phyloP scores from a whole-genome alignment of 2,888 invertebrate species.

The Corbicula japonica region DNA sequence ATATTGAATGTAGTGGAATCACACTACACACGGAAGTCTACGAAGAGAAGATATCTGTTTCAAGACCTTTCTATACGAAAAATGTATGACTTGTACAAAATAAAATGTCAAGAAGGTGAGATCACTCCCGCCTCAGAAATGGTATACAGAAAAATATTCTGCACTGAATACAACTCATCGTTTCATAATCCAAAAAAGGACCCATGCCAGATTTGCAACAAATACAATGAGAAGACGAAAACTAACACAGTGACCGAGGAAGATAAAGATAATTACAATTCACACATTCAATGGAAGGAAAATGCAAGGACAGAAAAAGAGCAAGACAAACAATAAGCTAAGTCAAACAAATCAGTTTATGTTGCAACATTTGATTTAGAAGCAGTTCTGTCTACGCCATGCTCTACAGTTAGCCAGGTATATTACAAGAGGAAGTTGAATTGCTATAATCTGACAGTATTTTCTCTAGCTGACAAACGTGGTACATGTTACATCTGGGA shows the following conservation, averaged over 20 bases:
- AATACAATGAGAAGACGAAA: constrained; percentile 24
- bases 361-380: constrained; percentile 44
- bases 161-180: constrained; percentile 39
- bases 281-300: constrained; percentile 27
- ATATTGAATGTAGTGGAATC: constrained; percentile 31
- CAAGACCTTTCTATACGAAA: constrained; percentile 18
- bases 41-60: constrained; percentile 10
- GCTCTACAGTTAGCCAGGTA: constrained; percentile 34
- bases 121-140: neutral
- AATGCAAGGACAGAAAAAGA: constrained; percentile 29
- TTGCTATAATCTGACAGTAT: constrained; percentile 45
- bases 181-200: constrained; percentile 58
- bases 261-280: neutral
- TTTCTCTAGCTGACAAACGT: constrained; percentile 27
- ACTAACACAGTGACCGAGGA: constrained; percentile 1
- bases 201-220: constrained; percentile 37
- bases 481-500: constrained; percentile 39
- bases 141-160: constrained; percentile 45
- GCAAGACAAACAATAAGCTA: constrained; percentile 20
- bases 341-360: constrained; percentile 17
- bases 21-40: constrained; percentile 23
- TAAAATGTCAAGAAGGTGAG: neutral
- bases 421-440: constrained; percentile 47
- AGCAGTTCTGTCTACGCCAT: constrained; percentile 38
- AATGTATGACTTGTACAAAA: constrained; percentile 17